These are phyloP conservation scores for Tiaroga cobitis DNA, from an alignment of 2,797 vertebrate genomes.

Conservation along the genomic window DNA sequence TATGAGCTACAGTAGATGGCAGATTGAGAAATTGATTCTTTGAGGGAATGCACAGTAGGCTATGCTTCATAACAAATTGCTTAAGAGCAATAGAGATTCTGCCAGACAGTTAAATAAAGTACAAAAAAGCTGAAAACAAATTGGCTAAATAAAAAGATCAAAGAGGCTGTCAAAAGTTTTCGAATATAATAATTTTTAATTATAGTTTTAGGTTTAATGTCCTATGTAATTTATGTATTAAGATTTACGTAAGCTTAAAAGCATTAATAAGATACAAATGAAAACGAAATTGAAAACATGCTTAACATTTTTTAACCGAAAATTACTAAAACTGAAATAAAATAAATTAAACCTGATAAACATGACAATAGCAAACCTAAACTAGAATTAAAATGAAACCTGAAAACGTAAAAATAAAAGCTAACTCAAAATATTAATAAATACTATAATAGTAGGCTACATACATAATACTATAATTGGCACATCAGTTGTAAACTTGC, in stretches of 20 bases:
- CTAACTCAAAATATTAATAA: not conserved
- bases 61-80: not conserved
- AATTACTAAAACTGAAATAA: not conserved
- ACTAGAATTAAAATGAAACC: not conserved
- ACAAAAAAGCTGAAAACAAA: not conserved
- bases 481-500: not conserved
- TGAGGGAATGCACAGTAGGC: not conserved
- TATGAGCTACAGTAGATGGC: not conserved
- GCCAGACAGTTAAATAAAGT: not conserved
- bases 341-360: not conserved
- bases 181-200: not conserved
- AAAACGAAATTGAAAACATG: not conserved
- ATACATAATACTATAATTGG: not conserved
- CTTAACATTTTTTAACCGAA: not conserved
- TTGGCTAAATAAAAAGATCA: not conserved
- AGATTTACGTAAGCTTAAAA: not conserved
- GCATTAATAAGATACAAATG: not conserved
- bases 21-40: not conserved
- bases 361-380: not conserved
- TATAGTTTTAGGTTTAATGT: not conserved
- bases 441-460: not conserved
- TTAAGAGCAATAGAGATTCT: not conserved
- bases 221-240: not conserved
- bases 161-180: not conserved
- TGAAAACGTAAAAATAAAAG: not conserved